Conservation (phyloP, 2,888 invertebrate genomes). For the Eubasilissa splendida region DNA sequence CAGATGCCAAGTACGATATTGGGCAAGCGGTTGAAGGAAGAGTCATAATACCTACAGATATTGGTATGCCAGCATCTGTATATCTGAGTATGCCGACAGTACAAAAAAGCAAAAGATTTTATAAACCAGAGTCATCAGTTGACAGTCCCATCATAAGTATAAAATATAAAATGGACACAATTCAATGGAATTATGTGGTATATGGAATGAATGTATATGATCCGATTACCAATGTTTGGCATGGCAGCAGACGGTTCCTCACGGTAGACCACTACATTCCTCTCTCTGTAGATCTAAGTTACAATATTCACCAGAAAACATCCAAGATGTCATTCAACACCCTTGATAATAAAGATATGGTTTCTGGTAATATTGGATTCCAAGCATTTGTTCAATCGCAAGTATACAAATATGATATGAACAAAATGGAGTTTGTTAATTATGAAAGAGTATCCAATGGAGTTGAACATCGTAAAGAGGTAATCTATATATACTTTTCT, state of each 20-base stretch:
- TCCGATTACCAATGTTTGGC: slow-evolving; percentile 66
- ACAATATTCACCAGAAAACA: slow-evolving; percentile 61
- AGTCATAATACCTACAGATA: slow-evolving; percentile 60
- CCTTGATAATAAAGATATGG: slow-evolving; percentile 57
- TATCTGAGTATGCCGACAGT: slow-evolving; percentile 29
- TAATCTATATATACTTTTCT: slow-evolving; percentile 49
- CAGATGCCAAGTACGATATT: slow-evolving; percentile 19
- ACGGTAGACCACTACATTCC: slow-evolving; percentile 62
- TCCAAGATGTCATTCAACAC: slow-evolving; percentile 62
- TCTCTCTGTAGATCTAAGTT: slow-evolving; percentile 60
- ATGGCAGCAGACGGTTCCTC: slow-evolving; percentile 63
- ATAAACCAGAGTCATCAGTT: background rate
- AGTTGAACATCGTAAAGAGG: slow-evolving; percentile 59
- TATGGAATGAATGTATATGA: slow-evolving; percentile 63
- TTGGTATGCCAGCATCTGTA: slow-evolving; percentile 23
- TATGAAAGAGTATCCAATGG: slow-evolving; percentile 62
- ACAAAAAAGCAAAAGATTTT: slow-evolving; percentile 28
- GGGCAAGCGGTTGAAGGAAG: slow-evolving; percentile 43
- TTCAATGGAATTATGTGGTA: slow-evolving; percentile 62
- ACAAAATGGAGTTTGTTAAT: slow-evolving; percentile 44
- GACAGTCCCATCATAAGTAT: slow-evolving; percentile 40
- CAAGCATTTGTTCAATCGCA: slow-evolving; percentile 62
- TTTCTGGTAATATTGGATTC: slow-evolving; percentile 59
- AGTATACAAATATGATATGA: slow-evolving; percentile 63
- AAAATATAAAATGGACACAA: slow-evolving; percentile 61